Evolutionary conservation across 2,888 invertebrate genomes (phyloP), one percentile per base, ranked within the genome.

Genomic region (Ethmia dodecea): DNA sequence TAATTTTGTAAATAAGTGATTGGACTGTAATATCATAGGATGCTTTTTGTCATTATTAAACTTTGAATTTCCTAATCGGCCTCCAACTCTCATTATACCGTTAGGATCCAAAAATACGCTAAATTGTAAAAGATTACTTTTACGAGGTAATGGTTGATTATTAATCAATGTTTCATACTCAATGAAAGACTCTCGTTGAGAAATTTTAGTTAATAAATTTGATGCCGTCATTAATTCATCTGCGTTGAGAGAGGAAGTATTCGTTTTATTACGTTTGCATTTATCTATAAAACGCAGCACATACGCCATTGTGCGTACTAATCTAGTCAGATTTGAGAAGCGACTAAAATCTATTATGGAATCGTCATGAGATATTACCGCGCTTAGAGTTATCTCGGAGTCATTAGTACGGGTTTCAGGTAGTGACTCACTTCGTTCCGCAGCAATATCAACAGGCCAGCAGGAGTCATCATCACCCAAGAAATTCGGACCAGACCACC

Each of bases 1-100:
- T 22, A 49, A 28, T 33, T 48, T 48, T 0, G 49, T 37, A 34
- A 49, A 37, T 9, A 22, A 12, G 42, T 59, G 55, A 35, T 43
- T 48, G 33, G 54, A 52, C 39, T 55, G 46, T 44, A 60, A 10
- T 10, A 56, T 13, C 10, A 56, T 47, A 2, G 53, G 55, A 15
- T 55, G 53, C 18, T 52, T 55, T 31, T 52, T 55, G 3, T 51
- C 40, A 31, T 38, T 50, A 0, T 27, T 0, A 15, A 38, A 48
- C 1, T 40, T 5, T 9, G 6, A 4, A 22, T 33, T 18, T 8
- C 5, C n/a, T 14, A 27, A 8, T n/a, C 33, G 24, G 2, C 33
- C 27, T 16, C 33, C 27, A 2, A 27, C 27, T 9, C 27, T 15
- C 5, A 27, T 26, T 9, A 33, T 5, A 3, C 8, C 12, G 9